Base-by-base conservation (phyloP, 2,113 vertebrate species). In the Bujurquina vittata region DNA sequence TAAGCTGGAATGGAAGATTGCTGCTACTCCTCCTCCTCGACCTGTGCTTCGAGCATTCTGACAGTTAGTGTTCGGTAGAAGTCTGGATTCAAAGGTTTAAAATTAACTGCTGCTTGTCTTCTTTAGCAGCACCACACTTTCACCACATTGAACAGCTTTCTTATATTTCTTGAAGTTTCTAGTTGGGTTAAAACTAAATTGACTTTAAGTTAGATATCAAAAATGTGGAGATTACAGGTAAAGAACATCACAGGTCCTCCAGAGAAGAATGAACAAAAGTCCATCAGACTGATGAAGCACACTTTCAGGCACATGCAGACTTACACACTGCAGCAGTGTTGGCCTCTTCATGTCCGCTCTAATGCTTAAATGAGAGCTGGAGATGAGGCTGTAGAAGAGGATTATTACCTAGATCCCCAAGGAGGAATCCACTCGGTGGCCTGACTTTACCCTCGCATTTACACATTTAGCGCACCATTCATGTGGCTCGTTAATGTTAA, bases 391-490 rank as follows among this genome's bases (percentile, higher is more conserved):
- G 73, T 23, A 75, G 81, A 87, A 87, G 84, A 89, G 81, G 77
- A 92, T 92, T 89, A 92, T 90, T 88, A 88, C 84, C 82, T 84
- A 83, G 17, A 87, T 92, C 82, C 89, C 87, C 61, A 23, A 82
- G 76, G 79, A 62, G 78, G 61, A 90, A 90, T 88, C 72, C 80
- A 81, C 73, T 77, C 23, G 77, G 9, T 75, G 79, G 77, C 87
- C 72, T 55, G 40, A 67, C 83, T 90, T 83, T 88, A 77, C 60
- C 77, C 56, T 82, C n/a, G 7, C 77, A 76, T 82, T 79, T 75
- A 80, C 72, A 73, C 87, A 80, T 56, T 35, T 58, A 49, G 46
- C 62, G 12, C 63, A 75, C 22, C 54, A 58, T 85, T 65, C 76
- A 84, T 5, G 5, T 49, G 69, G 43, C 82, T 80, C 15, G 5